These are phyloP conservation scores for Drosophila sucinea DNA, from an alignment of 1,140 invertebrate genomes.

Conservation along the genomic window DNA sequence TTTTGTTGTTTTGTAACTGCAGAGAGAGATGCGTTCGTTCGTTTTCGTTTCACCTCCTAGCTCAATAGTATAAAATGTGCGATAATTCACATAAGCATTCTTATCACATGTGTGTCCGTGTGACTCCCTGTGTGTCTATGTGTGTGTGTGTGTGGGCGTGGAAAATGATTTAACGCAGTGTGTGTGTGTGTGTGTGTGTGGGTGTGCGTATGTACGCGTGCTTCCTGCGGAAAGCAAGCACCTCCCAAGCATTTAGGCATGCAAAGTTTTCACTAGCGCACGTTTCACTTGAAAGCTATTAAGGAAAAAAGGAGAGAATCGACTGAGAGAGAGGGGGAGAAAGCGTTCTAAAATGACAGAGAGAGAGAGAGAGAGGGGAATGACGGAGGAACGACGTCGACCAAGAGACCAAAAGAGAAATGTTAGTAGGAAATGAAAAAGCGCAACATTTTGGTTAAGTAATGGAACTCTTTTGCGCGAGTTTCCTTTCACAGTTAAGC, in stretches of 20 bases:
- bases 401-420: slow-evolving; percentile 35
- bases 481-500: neutral
- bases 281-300: slow-evolving; percentile 74
- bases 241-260: slow-evolving; percentile 69
- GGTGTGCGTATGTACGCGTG: slow-evolving; percentile 55
- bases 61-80: slow-evolving; percentile 66
- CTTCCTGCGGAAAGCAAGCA: slow-evolving; percentile 69
- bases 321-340: neutral
- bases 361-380: neutral
- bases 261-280: slow-evolving; percentile 69
- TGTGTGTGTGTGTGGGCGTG: slow-evolving; percentile 31
- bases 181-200: slow-evolving; percentile 31
- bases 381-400: neutral
- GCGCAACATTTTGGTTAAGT: slow-evolving; percentile 7
- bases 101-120: slow-evolving; percentile 61
- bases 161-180: slow-evolving; percentile 49
- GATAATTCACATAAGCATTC: slow-evolving; percentile 80
- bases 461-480: slow-evolving; percentile 1
- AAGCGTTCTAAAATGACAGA: neutral
- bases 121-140: slow-evolving; percentile 5
- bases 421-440: slow-evolving; percentile 39
- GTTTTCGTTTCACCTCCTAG: slow-evolving; percentile 19
- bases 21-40: slow-evolving; percentile 41
- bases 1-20: slow-evolving; percentile 6
- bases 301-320: slow-evolving; percentile 6